These are phyloP conservation scores for Loxodonta africana DNA, from an alignment of 2,113 vertebrate genomes.

Conservation along the genomic window DNA sequence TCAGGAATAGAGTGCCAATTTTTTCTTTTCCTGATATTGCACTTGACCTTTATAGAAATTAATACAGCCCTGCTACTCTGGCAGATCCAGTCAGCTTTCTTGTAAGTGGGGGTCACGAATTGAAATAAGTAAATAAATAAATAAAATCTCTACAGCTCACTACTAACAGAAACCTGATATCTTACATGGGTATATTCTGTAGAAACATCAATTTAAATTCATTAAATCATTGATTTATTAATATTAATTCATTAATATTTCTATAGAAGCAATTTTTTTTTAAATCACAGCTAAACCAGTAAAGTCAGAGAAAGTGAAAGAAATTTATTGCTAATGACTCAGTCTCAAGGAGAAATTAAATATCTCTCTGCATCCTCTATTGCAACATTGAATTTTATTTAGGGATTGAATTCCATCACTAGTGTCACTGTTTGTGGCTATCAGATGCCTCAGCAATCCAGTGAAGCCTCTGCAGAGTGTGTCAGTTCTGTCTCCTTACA, in stretches of 20 bases:
- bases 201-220: background rate
- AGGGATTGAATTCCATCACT: background rate
- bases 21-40: background rate
- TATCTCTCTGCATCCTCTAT: background rate
- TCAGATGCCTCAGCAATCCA: conserved; percentile 9
- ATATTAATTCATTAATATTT: background rate
- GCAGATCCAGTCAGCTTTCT: background rate
- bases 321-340: background rate
- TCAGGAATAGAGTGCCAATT: background rate
- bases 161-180: background rate
- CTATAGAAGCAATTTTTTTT: background rate
- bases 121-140: background rate
- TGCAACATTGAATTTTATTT: background rate
- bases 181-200: background rate
- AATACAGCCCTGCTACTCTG: background rate
- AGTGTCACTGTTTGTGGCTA: background rate
- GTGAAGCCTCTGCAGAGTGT: background rate
- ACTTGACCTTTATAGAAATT: background rate
- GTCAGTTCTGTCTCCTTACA: background rate
- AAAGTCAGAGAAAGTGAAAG: background rate
- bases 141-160: background rate
- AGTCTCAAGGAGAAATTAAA: conserved; percentile 22
- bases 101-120: background rate
- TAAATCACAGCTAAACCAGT: background rate
- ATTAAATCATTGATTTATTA: background rate